phyloP scores from a whole-genome alignment of 1,140 invertebrate genomes.

The Leptopilina clavipes region DNA sequence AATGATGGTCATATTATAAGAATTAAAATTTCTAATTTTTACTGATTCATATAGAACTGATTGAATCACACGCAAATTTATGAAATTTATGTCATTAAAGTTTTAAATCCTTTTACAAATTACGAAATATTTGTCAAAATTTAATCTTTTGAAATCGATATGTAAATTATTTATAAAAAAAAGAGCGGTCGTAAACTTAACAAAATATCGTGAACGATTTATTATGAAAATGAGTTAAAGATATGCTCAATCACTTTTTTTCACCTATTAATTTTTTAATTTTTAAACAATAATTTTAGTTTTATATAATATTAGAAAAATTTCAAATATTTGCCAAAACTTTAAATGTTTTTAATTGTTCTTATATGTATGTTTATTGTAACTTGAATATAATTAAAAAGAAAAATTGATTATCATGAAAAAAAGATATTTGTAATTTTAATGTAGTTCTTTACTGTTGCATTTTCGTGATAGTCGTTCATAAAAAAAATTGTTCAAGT shows the following conservation, averaged over 20 bases:
- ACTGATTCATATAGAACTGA: neutral
- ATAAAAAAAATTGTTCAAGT: neutral
- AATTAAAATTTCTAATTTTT: neutral
- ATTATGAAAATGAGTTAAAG: neutral
- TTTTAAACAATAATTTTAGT: neutral
- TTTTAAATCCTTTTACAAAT: neutral
- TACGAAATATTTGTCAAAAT: neutral
- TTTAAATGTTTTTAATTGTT: constrained; percentile 6
- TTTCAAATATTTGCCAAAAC: neutral
- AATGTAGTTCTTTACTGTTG: neutral
- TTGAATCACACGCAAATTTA: neutral
- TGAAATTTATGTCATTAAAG: neutral
- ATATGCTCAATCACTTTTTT: neutral
- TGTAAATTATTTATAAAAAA: neutral
- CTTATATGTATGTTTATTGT: neutral
- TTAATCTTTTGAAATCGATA: neutral
- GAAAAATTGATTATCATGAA: neutral
- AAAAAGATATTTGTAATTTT: neutral
- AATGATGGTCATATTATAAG: neutral
- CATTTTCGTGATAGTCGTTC: constrained; percentile 15
- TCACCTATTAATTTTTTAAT: neutral
- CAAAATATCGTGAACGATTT: neutral
- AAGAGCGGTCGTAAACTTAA: neutral
- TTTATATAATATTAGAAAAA: neutral
- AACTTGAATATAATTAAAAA: neutral